phyloP scores from a whole-genome alignment of 2,888 invertebrate species.

The Cordilura impudica region DNA sequence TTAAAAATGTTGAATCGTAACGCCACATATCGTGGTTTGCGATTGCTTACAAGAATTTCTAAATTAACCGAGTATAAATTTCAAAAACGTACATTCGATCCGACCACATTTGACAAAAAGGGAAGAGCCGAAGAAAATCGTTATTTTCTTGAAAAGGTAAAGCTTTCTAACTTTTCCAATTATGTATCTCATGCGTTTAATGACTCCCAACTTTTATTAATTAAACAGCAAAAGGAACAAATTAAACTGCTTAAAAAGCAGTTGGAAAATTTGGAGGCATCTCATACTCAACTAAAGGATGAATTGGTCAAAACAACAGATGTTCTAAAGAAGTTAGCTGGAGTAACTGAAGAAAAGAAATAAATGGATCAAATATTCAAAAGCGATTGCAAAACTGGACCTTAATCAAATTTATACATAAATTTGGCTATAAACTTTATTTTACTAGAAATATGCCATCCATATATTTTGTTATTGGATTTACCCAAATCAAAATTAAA shows the following conservation, averaged over 20 bases:
- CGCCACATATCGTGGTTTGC: too few species aligned
- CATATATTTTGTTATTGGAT: too few species aligned
- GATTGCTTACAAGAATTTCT: too few species aligned
- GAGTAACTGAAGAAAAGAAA: background rate
- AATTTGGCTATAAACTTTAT: too few species aligned
- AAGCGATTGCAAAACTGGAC: too few species aligned
- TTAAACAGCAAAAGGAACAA: conserved; percentile 54
- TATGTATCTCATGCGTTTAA: background rate
- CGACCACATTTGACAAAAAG: conserved; percentile 54
- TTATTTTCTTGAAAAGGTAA: conserved; percentile 65
- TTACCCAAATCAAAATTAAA: too few species aligned
- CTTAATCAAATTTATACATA: too few species aligned
- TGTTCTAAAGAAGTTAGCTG: background rate
- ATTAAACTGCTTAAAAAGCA: conserved; percentile 33
- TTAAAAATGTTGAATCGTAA: too few species aligned
- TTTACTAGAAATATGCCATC: too few species aligned
- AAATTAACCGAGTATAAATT: background rate
- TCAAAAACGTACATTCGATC: conserved; percentile 9
- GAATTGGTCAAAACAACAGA: background rate
- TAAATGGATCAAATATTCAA: background rate
- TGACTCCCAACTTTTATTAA: background rate
- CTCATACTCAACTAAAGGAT: conserved; percentile 10
- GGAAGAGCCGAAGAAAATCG: conserved; percentile 65
- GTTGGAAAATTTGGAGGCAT: conserved; percentile 27
- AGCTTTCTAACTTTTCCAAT: background rate